phyloP scores from a whole-genome alignment of 2,113 vertebrate genomes.

The Elephantulus edwardii region DNA sequence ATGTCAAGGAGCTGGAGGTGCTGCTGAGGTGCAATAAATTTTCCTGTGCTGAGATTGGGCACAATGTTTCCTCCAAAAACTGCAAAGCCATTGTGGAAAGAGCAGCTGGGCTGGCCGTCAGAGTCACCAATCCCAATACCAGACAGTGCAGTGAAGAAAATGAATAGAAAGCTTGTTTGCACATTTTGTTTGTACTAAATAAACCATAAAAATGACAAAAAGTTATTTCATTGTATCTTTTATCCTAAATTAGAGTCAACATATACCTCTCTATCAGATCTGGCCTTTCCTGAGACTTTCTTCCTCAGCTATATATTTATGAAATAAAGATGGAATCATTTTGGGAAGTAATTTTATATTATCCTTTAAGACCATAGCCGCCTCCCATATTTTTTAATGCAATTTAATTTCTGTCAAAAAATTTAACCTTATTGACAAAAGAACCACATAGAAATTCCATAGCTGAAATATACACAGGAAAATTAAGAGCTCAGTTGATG shows the following conservation, averaged over 20 bases:
- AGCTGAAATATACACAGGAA: constrained; percentile 8
- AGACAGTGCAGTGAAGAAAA: too few species aligned
- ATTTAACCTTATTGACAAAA: not conserved
- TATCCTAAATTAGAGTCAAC: not conserved
- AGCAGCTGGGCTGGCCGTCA: too few species aligned
- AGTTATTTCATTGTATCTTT: too few species aligned
- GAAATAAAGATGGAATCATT: constrained; percentile 28
- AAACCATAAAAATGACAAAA: too few species aligned
- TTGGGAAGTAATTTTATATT: constrained; percentile 25
- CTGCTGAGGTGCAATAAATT: too few species aligned
- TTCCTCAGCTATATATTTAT: constrained; percentile 24
- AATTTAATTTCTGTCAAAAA: constrained; percentile 43
- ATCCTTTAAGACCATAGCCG: not conserved
- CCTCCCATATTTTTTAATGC: constrained; percentile 20
- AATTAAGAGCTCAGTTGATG: not conserved
- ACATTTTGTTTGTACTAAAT: too few species aligned
- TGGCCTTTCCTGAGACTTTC: constrained; percentile 16
- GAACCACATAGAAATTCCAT: constrained; percentile 17
- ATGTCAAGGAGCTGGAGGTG: too few species aligned
- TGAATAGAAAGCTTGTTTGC: too few species aligned
- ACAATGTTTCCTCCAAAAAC: too few species aligned
- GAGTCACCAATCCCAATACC: too few species aligned
- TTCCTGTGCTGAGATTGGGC: too few species aligned
- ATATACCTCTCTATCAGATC: not conserved
- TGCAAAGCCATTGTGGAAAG: too few species aligned